A percentile compares a stretch with the other conserved stretches of the same genome.
phyloP scores from a whole-genome alignment of 2,888 invertebrate species.

The Dryobota labecula region DNA sequence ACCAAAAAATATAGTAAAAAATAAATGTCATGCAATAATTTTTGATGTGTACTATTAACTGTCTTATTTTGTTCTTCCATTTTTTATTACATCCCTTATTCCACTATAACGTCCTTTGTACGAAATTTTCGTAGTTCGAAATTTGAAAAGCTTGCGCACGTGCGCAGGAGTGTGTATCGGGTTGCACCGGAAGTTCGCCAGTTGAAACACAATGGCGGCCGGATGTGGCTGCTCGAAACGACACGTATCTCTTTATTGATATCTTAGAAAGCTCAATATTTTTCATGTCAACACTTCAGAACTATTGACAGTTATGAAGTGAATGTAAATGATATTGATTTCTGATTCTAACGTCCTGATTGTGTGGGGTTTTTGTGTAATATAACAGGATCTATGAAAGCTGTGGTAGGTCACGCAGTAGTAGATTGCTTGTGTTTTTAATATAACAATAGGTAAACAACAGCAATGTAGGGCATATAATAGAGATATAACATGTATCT shows the following conservation, averaged over 20 bases:
- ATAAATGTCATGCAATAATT: constrained; percentile 20
- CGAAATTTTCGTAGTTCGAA: constrained; percentile 81
- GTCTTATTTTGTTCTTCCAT: constrained; percentile 26
- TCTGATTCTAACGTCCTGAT: constrained; percentile 56
- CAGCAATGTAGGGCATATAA: background rate
- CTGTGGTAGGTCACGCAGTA: constrained; percentile 8
- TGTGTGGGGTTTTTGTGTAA: constrained; percentile 41
- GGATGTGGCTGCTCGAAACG: constrained; percentile 90
- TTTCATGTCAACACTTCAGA: constrained; percentile 84
- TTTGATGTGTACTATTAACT: constrained; percentile 21
- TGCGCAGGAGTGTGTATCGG: constrained; percentile 90
- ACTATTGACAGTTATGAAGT: constrained; percentile 78
- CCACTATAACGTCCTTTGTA: constrained; percentile 76
- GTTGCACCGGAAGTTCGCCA: constrained; percentile 88
- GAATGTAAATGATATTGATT: constrained; percentile 75
- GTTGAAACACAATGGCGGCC: constrained; percentile 88
- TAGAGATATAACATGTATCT: background rate
- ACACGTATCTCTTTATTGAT: constrained; percentile 90
- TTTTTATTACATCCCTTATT: constrained; percentile 50
- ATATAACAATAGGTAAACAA: background rate
- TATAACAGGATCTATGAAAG: constrained; percentile 45
- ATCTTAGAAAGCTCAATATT: constrained; percentile 89
- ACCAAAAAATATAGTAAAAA: background rate
- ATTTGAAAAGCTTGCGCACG: constrained; percentile 89
- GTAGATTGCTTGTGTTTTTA: background rate